phyloP scores from a whole-genome alignment of 2,888 invertebrate species.

The Sipha maydis region DNA sequence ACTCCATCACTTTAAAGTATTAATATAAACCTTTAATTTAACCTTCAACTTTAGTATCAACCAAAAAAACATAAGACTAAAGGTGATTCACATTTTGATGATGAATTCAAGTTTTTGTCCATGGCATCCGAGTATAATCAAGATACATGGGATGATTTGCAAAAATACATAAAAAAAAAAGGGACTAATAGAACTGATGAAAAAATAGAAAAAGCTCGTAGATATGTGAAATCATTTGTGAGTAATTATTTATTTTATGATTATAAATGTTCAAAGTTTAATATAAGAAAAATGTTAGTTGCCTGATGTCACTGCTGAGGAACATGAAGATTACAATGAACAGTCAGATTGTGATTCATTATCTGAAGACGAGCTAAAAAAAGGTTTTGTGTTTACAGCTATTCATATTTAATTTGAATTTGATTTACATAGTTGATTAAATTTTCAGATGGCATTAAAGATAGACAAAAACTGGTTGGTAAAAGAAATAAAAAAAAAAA shows the following conservation, averaged over 20 bases:
- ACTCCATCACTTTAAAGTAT: not conserved
- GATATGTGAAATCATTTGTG: slow-evolving; percentile 70
- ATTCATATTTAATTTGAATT: not conserved
- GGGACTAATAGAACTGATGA: slow-evolving; percentile 85
- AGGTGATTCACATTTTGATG: slow-evolving; percentile 80
- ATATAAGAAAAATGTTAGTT: slow-evolving; percentile 12
- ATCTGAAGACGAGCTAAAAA: slow-evolving; percentile 82
- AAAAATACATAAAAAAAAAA: slow-evolving; percentile 82
- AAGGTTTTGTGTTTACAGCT: slow-evolving; percentile 66
- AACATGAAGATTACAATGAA: slow-evolving; percentile 71
- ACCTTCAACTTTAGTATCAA: slow-evolving; percentile 79
- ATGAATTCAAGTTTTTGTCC: slow-evolving; percentile 83
- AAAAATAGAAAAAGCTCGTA: slow-evolving; percentile 77
- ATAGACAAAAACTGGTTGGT: slow-evolving; percentile 74
- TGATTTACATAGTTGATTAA: not conserved
- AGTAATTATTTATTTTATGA: slow-evolving; percentile 65
- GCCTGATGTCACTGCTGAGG: slow-evolving; percentile 66
- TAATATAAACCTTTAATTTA: slow-evolving; percentile 62
- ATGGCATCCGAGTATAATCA: slow-evolving; percentile 82
- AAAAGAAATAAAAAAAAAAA: slow-evolving; percentile 68
- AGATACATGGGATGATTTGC: slow-evolving; percentile 83
- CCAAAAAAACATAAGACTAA: slow-evolving; percentile 81
- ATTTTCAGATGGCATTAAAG: slow-evolving; percentile 73
- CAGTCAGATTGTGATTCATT: slow-evolving; percentile 72
- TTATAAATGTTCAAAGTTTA: not conserved